Evolutionary conservation across 1,140 invertebrate species (phyloP), one percentile per base, ranked within the genome.

Genomic region (Lasioglossum albipes): DNA sequence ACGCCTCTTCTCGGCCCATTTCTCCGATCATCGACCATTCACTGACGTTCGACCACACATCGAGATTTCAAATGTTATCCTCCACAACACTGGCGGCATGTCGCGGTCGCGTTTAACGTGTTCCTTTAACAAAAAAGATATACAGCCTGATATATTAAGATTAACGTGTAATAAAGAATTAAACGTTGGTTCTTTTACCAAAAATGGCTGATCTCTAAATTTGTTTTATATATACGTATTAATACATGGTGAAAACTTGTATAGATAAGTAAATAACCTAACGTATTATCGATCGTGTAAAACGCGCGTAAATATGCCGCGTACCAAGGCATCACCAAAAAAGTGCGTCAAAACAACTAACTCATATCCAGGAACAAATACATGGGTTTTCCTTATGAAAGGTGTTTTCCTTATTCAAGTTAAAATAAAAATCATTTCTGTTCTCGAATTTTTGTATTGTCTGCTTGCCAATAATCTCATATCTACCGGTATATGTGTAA

Each of bases 371-470:
- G 87, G 89, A n/a, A 80, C 86, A n/a, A 96, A 95, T 88, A 95
- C 95, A 27, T 96, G 95, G 95, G 93, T 96, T 82, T 94, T 96
- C 83, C 89, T 96, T 42, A 90, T 95, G 80, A 95, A 95, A 94
- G 95, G 95, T 95, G 90, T 79, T 31, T 49, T 27, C 27, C 27
- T 27, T 27, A 27, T 27, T 27, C 27, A 90, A 84, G 52, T 20
- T 22, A 20, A 2, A 20, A 2, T 61, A 69, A 57, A 54, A 22
- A 52, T 66, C 10, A 76, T 61, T 64, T 74, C 7, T 6, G 7
- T 57, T 42, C 27, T 22, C 22, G 54, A 49, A 59, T 72, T 18
- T 5, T 0, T 22, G 7, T 49, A 9, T 31, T 13, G 36, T 31
- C 2, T 45, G 13, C 20, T 82, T n/a, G 13, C 57, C 45, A 31